Conservation (phyloP, 2,797 vertebrate species). For the Phataginus tricuspis region DNA sequence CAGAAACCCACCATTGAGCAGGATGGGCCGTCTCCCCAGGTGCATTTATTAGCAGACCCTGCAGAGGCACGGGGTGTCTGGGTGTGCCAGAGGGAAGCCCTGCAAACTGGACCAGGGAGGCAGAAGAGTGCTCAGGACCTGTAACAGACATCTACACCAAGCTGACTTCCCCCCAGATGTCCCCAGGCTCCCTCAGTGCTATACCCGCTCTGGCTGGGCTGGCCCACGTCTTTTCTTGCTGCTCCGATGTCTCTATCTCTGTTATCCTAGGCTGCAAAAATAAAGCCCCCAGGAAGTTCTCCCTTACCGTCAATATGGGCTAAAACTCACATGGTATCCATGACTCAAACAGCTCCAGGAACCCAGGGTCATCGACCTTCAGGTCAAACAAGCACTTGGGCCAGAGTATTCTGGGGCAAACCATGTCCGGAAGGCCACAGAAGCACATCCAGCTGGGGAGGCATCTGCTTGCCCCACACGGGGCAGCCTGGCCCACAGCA, state of each 20-base stretch:
- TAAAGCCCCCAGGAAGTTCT: not conserved
- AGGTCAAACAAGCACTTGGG: not conserved
- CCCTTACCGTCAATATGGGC: not conserved
- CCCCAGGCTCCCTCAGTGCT: too few species aligned
- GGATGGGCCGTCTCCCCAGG: not conserved
- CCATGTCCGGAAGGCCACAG: not conserved
- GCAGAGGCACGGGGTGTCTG: rapidly evolving
- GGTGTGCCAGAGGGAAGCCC: not conserved
- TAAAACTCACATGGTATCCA: not conserved
- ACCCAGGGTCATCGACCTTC: not conserved
- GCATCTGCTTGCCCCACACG: not conserved
- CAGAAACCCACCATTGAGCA: not conserved
- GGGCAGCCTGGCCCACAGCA: slow-evolving; percentile 12
- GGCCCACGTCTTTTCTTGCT: not conserved
- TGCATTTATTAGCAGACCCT: not conserved
- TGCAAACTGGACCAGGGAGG: rapidly evolving
- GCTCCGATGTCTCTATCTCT: not conserved
- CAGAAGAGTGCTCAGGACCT: not conserved
- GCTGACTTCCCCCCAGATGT: not conserved
- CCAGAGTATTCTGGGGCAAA: not conserved
- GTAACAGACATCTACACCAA: rapidly evolving
- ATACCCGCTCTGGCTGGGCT: rapidly evolving
- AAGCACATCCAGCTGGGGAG: not conserved
- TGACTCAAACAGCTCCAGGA: not conserved
- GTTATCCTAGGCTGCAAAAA: not conserved